These are phyloP conservation scores for Prenolepis imparis DNA, from an alignment of 2,888 invertebrate species.

Conservation along the genomic window DNA sequence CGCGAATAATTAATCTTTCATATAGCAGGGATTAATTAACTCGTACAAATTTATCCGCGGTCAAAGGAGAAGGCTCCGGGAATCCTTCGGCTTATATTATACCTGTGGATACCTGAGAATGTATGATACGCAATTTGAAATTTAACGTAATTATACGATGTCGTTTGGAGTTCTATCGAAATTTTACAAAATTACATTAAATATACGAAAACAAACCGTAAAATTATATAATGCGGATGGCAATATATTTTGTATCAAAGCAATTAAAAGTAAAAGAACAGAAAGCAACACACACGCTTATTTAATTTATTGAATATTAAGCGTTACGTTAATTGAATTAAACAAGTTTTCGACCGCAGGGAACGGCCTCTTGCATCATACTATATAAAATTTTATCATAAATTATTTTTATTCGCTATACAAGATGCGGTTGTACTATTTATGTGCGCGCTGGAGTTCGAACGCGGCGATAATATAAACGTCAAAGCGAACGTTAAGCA, in stretches of 20 bases:
- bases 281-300: neutral
- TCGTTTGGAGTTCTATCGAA: neutral
- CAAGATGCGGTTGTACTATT: constrained; percentile 10
- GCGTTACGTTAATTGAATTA: constrained; percentile 16
- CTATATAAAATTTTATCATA: constrained; percentile 19
- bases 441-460: constrained; percentile 13
- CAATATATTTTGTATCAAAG: neutral
- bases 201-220: neutral
- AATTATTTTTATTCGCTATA: constrained; percentile 25
- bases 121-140: neutral
- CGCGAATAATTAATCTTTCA: constrained; percentile 64
- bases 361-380: neutral
- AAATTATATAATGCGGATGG: neutral
- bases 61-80: constrained; percentile 41
- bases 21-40: constrained; percentile 62
- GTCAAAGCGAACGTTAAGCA: constrained; percentile 35
- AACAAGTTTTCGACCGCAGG: neutral
- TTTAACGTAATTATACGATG: neutral
- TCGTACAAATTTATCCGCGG: constrained; percentile 59
- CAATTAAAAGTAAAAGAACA: neutral
- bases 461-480: constrained; percentile 32
- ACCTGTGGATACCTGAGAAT: constrained; percentile 1
- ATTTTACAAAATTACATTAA: neutral
- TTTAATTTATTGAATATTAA: neutral
- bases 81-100: constrained; percentile 50